Base-by-base conservation (phyloP, 2,797 vertebrate genomes). In the Alosa sapidissima region DNA sequence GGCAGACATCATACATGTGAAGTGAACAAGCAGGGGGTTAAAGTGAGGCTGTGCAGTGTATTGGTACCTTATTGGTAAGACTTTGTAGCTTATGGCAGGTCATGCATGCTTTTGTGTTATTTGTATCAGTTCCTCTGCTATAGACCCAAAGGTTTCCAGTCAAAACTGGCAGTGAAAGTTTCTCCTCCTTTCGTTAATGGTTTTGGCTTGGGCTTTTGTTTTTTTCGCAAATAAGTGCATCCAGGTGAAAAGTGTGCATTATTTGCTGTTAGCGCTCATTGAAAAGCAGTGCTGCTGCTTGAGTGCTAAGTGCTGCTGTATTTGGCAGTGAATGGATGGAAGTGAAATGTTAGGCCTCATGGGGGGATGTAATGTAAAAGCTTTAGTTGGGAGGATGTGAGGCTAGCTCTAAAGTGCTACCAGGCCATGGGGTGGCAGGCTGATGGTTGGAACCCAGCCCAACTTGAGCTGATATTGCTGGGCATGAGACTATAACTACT, bases 301-400 rank as follows among this genome's bases (percentile, higher is more conserved):
- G 85, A 81, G 54, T 28, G 81, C 84, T 89, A 90, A 90, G 90
- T 91, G 90, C 89, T n/a, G 83, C 33, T 89, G 88, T 45, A 85
- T 87, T 85, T 19, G 85, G 88, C 68, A 49, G 72, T 60, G 47
- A 81, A 88, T 51, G 51, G 65, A 55, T 83, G 85, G 88, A 91
- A 91, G 92, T 92, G 91, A 91, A 89, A 88, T 84, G 85, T 54
- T 28, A 24, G 41, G 28, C 91, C 91, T 86, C 81, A 91, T 62
- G 1, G 90, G 89, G 75, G n/a, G 84, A 16, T 75, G 68, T 47
- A 33, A 88, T 86, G 89, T 91, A 90, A 92, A 93, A 92, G 91
- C 91, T 89, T 91, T 87, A 86, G 87, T 84, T 87, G 86, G 85
- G 89, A 87, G 62, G 84, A 88, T 84, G 85, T 86, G 88, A 75